Evolutionary conservation across 2,888 invertebrate species (phyloP), one percentile per base, ranked within the genome.

Genomic region (Calameuta idolon): DNA sequence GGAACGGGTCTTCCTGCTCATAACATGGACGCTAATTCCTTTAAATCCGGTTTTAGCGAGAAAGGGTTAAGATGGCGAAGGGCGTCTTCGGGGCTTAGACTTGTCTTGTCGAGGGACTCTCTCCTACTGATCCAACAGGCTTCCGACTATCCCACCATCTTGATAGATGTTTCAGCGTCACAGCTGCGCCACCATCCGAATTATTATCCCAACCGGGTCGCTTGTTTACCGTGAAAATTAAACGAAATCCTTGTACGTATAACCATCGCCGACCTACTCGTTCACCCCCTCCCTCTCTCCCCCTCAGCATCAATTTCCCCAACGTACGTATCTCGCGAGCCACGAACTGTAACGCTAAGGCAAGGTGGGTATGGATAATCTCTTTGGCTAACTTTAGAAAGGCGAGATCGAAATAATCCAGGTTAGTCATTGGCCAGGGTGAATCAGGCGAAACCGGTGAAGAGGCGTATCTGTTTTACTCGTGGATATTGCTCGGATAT

Each of bases 151-250:
- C 86, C 83, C 85, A 81, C 84, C 83, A 86, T 87, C 87, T 87
- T 90, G 91, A 91, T 90, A 86, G 89, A 91, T 91, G 89, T 88
- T 89, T 88, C 85, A 84, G 83, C 83, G 80, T 82, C 81, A 84
- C 91, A 90, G 90, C 90, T 91, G 90, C 88, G 88, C 85, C 88
- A 83, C 81, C 85, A 86, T 85, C 85, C 86, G 85, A 89, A 90
- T 90, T 89, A 89, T 78, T 34, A 34, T 31, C 79, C 77, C 77
- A 77, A 76, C 76, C 76, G 82, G 82, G 81, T 83, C 40, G 69
- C 71, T 69, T 76, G 85, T 88, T 86, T 85, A 81, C 83, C 84
- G 81, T 84, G 82, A 84, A 82, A 84, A 85, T 88, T 84, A 86
- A 85, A 82, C 81, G 81, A 79, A 75, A 73, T 74, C 68, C 37